These are phyloP conservation scores for Athripsodes cinereus DNA, from an alignment of 2,888 invertebrate genomes.

Conservation along the genomic window DNA sequence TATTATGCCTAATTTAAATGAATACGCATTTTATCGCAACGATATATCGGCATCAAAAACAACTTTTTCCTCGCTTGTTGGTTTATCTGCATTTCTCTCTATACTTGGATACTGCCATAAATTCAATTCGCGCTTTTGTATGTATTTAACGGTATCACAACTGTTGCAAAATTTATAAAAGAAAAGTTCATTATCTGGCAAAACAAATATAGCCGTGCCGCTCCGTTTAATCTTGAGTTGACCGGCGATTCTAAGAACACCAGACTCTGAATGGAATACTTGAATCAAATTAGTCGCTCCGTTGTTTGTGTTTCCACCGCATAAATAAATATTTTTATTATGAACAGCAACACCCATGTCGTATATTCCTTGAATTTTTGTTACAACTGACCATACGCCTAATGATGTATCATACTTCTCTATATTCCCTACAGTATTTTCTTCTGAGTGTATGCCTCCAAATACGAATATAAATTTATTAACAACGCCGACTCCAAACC, in stretches of 20 bases:
- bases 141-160: not conserved
- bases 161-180: not conserved
- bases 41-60: not conserved
- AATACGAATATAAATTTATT: slow-evolving; percentile 11
- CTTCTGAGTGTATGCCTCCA: slow-evolving; percentile 3
- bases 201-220: not conserved
- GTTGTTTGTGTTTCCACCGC: slow-evolving; percentile 7
- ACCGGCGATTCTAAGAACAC: not conserved
- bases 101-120: not conserved
- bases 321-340: slow-evolving; percentile 6
- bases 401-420: slow-evolving; percentile 10
- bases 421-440: not conserved
- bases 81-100: not conserved
- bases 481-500: slow-evolving; percentile 9
- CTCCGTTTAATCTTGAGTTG: slow-evolving; percentile 5
- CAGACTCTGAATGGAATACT: slow-evolving; percentile 1
- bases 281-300: not conserved
- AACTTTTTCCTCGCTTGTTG: not conserved
- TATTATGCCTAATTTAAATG: no score
- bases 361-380: not conserved
- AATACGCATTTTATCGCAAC: not conserved
- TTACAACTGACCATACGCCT: slow-evolving; percentile 1
- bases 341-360: slow-evolving; percentile 11
- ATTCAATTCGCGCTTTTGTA: not conserved
- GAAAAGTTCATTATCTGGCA: slow-evolving; percentile 8